Conservation (phyloP, 2,797 vertebrate genomes). For the Poeciliopsis infans region DNA sequence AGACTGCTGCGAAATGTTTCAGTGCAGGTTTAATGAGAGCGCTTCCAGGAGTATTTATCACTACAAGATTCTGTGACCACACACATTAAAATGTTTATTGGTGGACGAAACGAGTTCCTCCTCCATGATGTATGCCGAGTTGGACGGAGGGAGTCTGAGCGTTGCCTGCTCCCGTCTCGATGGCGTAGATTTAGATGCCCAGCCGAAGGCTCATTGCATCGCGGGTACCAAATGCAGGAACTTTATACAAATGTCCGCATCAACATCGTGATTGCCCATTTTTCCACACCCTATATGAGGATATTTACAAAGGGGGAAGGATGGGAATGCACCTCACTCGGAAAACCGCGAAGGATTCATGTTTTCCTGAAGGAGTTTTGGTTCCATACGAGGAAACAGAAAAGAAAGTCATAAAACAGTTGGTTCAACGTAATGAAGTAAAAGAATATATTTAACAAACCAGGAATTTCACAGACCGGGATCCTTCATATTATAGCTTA, state of each 20-base stretch:
- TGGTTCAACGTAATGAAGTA: not conserved
- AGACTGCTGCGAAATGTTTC: slow-evolving; percentile 11
- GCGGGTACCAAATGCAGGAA: slow-evolving; percentile 19
- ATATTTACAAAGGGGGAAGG: not conserved
- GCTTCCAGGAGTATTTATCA: slow-evolving; percentile 17
- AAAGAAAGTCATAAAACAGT: not conserved
- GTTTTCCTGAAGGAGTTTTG: not conserved
- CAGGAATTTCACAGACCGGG: not conserved
- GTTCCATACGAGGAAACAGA: not conserved
- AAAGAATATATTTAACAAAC: not conserved
- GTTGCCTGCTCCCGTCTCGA: slow-evolving; percentile 43
- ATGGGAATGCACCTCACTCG: not conserved
- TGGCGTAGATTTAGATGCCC: slow-evolving; percentile 43
- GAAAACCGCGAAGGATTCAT: not conserved
- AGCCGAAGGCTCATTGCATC: slow-evolving; percentile 54
- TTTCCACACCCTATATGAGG: not conserved
- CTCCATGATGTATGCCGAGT: slow-evolving; percentile 17
- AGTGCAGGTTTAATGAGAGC: slow-evolving; percentile 14
- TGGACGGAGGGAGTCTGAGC: slow-evolving; percentile 19
- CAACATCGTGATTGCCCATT: not conserved
- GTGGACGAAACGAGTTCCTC: slow-evolving; percentile 26
- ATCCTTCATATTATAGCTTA: not conserved
- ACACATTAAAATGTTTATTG: slow-evolving; percentile 5
- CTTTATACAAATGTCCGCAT: not conserved
- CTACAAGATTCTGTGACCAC: slow-evolving; percentile 16